Evolutionary conservation across 1,140 invertebrate genomes (phyloP).

Genomic region (Medauroidea extradentata): DNA sequence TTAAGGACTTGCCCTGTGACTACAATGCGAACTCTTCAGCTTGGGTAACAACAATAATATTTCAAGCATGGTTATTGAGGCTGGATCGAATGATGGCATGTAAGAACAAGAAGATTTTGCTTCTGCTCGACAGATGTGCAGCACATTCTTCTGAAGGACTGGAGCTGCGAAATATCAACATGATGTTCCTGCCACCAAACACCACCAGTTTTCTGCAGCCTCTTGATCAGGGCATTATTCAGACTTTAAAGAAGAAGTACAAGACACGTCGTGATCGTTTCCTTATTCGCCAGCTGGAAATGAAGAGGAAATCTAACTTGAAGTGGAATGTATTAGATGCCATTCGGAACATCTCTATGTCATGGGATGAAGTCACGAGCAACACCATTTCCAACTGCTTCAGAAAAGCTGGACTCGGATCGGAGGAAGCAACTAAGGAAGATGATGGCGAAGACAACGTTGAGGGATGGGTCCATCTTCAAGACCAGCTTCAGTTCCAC

Average conservation of each 20-base stretch:
- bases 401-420: slow-evolving; percentile 20
- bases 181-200: too few species aligned
- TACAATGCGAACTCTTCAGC: slow-evolving; percentile 46
- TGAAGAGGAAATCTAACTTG: neutral
- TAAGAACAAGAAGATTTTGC: slow-evolving; percentile 18
- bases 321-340: slow-evolving; percentile 20
- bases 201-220: slow-evolving; percentile 12
- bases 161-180: too few species aligned
- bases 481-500: neutral
- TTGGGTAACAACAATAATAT: slow-evolving; percentile 45
- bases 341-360: slow-evolving; percentile 26
- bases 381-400: slow-evolving; percentile 24
- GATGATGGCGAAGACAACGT: slow-evolving; percentile 21
- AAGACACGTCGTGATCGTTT: neutral
- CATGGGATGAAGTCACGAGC: slow-evolving; percentile 21
- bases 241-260: neutral
- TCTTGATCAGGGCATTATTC: slow-evolving; percentile 8
- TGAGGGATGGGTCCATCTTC: slow-evolving; percentile 22
- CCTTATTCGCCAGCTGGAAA: slow-evolving; percentile 26
- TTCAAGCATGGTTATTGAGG: slow-evolving; percentile 30
- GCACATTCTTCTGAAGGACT: too few species aligned
- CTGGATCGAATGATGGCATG: slow-evolving; percentile 16
- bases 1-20: slow-evolving; percentile 20
- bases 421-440: slow-evolving; percentile 14
- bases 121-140: slow-evolving; percentile 25